phyloP scores from a whole-genome alignment of 1,140 invertebrate genomes.

The Spodoptera frugiperda region DNA sequence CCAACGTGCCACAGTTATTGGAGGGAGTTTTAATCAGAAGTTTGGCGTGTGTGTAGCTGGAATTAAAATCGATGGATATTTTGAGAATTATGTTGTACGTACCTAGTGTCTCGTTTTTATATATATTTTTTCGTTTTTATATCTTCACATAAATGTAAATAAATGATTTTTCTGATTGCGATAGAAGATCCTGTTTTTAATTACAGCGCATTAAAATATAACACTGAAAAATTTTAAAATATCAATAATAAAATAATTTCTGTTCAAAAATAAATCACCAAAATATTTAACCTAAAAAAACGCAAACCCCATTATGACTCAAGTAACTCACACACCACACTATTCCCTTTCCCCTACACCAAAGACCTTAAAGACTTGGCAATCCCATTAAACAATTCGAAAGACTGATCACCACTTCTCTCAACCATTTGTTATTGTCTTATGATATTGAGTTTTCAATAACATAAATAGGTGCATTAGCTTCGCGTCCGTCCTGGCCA shows the following conservation, averaged over 20 bases:
- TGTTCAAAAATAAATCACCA: neutral
- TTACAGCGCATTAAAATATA: too few relatives aligned
- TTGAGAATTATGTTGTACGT: neutral
- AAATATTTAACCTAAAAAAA: constrained; percentile 10
- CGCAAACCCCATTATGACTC: too few relatives aligned
- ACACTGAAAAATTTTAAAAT: too few relatives aligned
- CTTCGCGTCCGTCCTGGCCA: constrained; percentile 25
- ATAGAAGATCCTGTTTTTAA: too few relatives aligned
- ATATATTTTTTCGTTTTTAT: too few relatives aligned
- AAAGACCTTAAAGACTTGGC: constrained; percentile 3
- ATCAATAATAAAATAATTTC: too few relatives aligned
- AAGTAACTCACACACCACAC: too few relatives aligned
- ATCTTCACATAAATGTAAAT: too few relatives aligned
- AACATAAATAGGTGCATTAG: constrained; percentile 43
- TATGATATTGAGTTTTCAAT: constrained; percentile 49
- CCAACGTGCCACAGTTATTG: constrained; percentile 53
- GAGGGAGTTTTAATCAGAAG: constrained; percentile 68
- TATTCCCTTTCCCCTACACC: neutral
- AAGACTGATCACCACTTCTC: constrained; percentile 33
- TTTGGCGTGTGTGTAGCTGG: constrained; percentile 52
- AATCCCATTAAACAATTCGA: constrained; percentile 36
- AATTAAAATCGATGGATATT: constrained; percentile 53
- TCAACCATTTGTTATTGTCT: constrained; percentile 33
- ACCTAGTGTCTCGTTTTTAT: neutral
- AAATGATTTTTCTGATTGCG: too few relatives aligned